These are phyloP conservation scores for Patiria miniata DNA, from an alignment of 35 echinoderm and acorn worm genomes.

Conservation along the genomic window DNA sequence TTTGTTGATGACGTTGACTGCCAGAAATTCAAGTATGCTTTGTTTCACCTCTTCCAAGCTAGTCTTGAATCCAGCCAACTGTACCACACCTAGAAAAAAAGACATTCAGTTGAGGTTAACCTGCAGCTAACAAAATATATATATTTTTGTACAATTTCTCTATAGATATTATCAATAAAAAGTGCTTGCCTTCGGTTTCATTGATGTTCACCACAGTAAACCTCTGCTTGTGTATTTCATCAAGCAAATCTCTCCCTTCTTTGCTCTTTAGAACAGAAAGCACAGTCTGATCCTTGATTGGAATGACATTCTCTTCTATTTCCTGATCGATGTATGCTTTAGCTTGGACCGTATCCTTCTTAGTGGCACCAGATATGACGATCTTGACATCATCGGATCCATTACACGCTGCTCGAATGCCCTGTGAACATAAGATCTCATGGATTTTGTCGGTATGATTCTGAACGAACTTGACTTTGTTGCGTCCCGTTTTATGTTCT, in stretches of 20 bases:
- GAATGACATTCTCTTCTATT: neutral
- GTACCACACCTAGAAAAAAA: neutral
- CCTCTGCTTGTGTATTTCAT: neutral
- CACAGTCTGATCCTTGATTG: neutral
- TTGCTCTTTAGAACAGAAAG: constrained; percentile 2
- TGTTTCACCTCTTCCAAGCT: neutral
- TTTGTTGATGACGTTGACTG: neutral
- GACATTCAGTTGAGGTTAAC: too few relatives aligned
- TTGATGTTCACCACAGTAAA: neutral
- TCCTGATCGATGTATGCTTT: neutral
- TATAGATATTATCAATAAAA: neutral
- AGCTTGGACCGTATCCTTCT: neutral
- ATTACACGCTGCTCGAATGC: neutral
- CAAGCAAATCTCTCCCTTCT: constrained; percentile 5
- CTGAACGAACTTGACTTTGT: neutral
- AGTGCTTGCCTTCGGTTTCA: neutral
- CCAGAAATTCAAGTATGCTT: neutral
- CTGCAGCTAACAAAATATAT: neutral
- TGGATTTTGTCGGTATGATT: constrained; percentile 18
- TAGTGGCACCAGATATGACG: neutral
- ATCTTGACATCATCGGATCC: constrained; percentile 28
- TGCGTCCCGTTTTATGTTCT: neutral
- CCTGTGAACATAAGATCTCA: neutral
- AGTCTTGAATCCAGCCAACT: constrained; percentile 24
- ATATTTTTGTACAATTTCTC: neutral